phyloP scores from a whole-genome alignment of 2,888 invertebrate species.

The Apodemia mormo region DNA sequence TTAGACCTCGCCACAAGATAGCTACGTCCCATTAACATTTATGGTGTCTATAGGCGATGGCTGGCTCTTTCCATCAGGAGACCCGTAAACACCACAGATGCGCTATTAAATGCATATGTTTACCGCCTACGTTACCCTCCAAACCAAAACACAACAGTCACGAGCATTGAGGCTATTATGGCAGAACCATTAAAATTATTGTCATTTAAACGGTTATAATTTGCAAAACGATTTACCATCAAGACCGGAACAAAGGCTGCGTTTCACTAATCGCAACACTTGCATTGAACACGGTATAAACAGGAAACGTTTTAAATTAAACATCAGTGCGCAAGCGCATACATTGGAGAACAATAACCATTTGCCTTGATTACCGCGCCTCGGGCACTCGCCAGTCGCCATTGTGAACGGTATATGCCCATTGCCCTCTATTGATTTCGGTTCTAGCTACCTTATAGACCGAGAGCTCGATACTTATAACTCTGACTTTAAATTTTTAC shows the following conservation, averaged over 20 bases:
- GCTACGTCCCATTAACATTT: no score
- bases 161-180: no score
- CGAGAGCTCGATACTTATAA: background rate
- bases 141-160: no score
- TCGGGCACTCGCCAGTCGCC: slow-evolving; percentile 37
- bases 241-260: slow-evolving; percentile 30
- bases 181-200: background rate
- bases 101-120: no score
- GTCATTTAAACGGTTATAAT: background rate
- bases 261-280: slow-evolving; percentile 24
- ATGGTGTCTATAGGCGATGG: no score
- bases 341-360: slow-evolving; percentile 46
- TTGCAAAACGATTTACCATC: slow-evolving; percentile 2
- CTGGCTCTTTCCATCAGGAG: no score
- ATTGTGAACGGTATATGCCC: slow-evolving; percentile 42
- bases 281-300: slow-evolving; percentile 37
- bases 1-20: no score
- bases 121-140: no score
- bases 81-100: no score
- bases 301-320: slow-evolving; percentile 45
- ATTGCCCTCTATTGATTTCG: slow-evolving; percentile 49
- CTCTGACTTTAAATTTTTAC: no score
- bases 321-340: slow-evolving; percentile 41
- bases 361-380: slow-evolving; percentile 41
- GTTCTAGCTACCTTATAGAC: slow-evolving; percentile 24